phyloP scores from a whole-genome alignment of 2,113 vertebrate genomes.

The Bubalus kerabau region DNA sequence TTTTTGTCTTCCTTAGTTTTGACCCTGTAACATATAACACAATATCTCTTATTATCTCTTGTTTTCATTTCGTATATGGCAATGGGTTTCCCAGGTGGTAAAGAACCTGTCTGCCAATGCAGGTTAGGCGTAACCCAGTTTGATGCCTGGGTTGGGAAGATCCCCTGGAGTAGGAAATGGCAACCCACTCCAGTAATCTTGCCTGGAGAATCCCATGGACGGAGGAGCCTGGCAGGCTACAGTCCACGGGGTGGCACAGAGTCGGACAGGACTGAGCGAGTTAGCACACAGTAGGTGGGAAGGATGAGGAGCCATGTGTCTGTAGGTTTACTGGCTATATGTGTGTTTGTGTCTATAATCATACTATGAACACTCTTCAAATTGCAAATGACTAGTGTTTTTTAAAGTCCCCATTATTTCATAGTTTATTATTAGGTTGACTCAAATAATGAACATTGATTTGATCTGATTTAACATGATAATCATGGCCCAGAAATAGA shows the following conservation, averaged over 20 bases:
- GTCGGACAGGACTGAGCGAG: neutral
- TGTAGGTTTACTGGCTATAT: neutral
- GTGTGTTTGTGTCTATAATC: neutral
- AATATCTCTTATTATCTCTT: neutral
- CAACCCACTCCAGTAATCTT: neutral
- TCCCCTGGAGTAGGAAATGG: neutral
- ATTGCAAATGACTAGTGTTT: neutral
- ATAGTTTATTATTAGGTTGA: neutral
- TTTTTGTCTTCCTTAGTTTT: conserved; percentile 5
- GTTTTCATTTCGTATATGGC: neutral
- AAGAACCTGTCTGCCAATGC: neutral
- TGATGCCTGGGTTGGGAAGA: neutral
- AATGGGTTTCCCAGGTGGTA: neutral
- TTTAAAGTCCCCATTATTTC: neutral
- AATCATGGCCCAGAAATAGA: neutral
- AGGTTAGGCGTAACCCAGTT: neutral
- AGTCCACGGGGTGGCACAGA: neutral
- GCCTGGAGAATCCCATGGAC: neutral
- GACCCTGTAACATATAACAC: neutral
- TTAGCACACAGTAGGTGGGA: neutral
- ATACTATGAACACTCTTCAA: neutral
- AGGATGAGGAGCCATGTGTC: neutral
- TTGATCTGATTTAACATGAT: conserved; percentile 42
- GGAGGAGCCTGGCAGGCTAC: neutral
- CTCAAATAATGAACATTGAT: conserved; percentile 17